Conservation (phyloP, 37 sponge, comb jelly and placozoan species). For the Petrosia ficiformis region DNA sequence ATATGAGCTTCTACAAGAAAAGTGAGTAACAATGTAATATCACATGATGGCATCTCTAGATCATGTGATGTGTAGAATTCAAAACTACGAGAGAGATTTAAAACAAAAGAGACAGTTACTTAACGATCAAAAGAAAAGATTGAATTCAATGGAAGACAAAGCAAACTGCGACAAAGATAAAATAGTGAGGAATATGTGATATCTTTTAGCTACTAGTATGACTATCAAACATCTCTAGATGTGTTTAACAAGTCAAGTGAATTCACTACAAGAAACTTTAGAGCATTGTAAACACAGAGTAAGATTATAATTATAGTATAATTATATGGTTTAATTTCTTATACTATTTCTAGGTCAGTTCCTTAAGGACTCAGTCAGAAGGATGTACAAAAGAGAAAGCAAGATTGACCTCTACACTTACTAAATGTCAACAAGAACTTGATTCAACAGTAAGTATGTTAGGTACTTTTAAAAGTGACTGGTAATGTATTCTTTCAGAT, state of each 20-base stretch:
- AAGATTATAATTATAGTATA: not conserved
- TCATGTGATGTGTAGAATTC: no score
- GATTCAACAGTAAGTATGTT: conserved; percentile 6
- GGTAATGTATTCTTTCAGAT: conserved; percentile 1
- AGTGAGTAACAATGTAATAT: no score
- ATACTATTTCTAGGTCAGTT: conserved; percentile 16
- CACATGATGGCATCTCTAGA: no score
- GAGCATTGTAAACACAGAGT: conserved; percentile 36
- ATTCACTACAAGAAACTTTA: not conserved
- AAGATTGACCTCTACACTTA: not conserved
- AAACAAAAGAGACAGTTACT: conserved; percentile 41
- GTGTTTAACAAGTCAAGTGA: conserved; percentile 8
- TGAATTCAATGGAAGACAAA: not conserved
- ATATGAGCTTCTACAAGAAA: no score
- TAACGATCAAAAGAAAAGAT: conserved; percentile 22
- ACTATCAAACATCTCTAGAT: no score
- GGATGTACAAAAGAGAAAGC: conserved; percentile 12
- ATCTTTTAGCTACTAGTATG: no score
- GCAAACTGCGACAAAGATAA: not conserved
- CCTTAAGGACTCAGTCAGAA: conserved; percentile 13
- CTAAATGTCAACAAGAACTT: conserved; percentile 9
- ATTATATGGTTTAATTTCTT: not conserved
- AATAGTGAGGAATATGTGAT: not conserved
- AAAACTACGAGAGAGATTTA: conserved; percentile 51
- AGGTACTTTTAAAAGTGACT: not conserved